Conservation (phyloP, 2,888 invertebrate genomes). For the Netelia virgata region DNA sequence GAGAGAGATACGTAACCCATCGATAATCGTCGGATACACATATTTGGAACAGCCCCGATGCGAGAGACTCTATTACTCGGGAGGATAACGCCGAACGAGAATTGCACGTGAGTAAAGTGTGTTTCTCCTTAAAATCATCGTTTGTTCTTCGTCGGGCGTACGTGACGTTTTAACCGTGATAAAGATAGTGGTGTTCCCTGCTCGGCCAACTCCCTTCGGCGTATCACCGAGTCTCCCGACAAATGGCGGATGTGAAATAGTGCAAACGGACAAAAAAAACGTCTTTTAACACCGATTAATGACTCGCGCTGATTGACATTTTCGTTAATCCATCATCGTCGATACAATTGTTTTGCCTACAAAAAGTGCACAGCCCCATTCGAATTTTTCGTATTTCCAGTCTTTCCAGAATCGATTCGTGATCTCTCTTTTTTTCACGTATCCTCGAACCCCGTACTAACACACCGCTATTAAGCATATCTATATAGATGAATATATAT, state of each 20-base stretch:
- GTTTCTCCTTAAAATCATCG: slow-evolving; percentile 19
- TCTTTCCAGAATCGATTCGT: not conserved
- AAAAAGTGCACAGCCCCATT: not conserved
- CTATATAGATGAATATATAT: slow-evolving; percentile 18
- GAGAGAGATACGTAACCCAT: slow-evolving; percentile 62
- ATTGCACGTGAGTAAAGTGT: slow-evolving; percentile 79
- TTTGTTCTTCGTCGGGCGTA: not conserved
- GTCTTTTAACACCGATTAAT: not conserved
- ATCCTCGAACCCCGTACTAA: slow-evolving; percentile 18
- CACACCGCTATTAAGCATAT: not conserved
- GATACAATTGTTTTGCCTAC: not conserved
- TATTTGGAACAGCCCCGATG: slow-evolving; percentile 77
- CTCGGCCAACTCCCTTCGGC: slow-evolving; percentile 77
- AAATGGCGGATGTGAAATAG: slow-evolving; percentile 59
- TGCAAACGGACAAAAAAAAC: slow-evolving; percentile 31
- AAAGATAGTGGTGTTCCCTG: slow-evolving; percentile 1
- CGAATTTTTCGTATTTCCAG: slow-evolving; percentile 15
- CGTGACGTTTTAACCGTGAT: slow-evolving; percentile 35
- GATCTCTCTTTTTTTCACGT: slow-evolving; percentile 18
- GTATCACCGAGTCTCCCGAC: slow-evolving; percentile 46
- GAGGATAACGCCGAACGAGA: slow-evolving; percentile 75
- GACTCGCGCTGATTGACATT: slow-evolving; percentile 3
- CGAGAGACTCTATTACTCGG: slow-evolving; percentile 75
- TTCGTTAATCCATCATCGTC: not conserved
- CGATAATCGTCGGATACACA: slow-evolving; percentile 64